Conservation (phyloP, 2,113 vertebrate species). For the Crotophaga sulcirostris region DNA sequence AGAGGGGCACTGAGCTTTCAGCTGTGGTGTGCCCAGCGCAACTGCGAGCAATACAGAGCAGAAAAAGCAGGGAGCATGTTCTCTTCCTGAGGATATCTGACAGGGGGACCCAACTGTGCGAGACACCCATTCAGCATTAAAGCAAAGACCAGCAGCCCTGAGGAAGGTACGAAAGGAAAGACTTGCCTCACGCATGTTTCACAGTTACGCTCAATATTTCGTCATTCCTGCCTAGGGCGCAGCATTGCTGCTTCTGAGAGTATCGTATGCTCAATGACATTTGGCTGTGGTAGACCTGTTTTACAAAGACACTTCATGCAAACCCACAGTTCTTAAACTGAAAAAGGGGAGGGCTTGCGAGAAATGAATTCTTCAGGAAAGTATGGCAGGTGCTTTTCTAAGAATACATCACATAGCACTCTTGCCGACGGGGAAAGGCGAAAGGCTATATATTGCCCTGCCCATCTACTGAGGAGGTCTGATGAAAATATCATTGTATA, state of each 20-base stretch:
- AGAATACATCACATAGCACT: not conserved
- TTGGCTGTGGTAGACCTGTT: conserved; percentile 40
- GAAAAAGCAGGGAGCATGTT: not conserved
- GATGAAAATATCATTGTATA: not conserved
- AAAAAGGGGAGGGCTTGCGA: not conserved
- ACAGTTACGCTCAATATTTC: not conserved
- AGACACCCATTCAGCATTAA: not conserved
- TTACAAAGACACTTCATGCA: not conserved
- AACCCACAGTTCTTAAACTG: conserved; percentile 44
- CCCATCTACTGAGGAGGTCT: not conserved
- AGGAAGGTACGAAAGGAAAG: not conserved
- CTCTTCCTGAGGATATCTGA: not conserved
- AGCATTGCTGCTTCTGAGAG: conserved; percentile 35
- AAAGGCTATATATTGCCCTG: not conserved
- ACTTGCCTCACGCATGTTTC: not conserved
- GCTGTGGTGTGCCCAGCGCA: not conserved
- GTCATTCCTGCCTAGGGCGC: not conserved
- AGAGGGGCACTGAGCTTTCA: not conserved
- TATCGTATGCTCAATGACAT: conserved; percentile 12
- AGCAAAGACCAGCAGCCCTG: not conserved
- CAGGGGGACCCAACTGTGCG: not conserved
- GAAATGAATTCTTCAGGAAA: conserved; percentile 50
- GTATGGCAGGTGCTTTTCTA: conserved; percentile 51
- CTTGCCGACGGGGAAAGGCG: not conserved
- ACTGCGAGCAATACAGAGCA: fast-evolving